Conservation (phyloP, 64 coral and sea anemone species). For the Hydrozoanthus tunicans region DNA sequence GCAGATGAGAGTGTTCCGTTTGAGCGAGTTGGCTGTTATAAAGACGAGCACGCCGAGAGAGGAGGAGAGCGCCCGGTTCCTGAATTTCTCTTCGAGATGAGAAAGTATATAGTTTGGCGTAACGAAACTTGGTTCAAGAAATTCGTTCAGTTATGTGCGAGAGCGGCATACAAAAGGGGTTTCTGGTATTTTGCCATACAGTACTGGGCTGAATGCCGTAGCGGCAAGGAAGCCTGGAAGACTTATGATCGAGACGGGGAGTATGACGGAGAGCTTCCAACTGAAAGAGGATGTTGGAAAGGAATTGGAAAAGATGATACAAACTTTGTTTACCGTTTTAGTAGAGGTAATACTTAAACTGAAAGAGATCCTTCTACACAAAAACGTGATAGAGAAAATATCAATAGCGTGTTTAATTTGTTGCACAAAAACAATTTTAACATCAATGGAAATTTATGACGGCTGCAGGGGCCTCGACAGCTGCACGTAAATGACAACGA, state of each 20-base stretch:
- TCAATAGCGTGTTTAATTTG: too few relatives aligned
- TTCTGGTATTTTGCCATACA: constrained; percentile 51
- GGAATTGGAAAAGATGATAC: constrained; percentile 24
- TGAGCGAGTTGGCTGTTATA: constrained; percentile 33
- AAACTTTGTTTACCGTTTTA: constrained; percentile 30
- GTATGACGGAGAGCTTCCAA: neutral
- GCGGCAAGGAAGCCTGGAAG: constrained; percentile 6
- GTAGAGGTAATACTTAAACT: neutral
- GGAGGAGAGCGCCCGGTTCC: neutral
- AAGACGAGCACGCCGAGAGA: neutral
- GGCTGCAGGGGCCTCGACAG: too few relatives aligned
- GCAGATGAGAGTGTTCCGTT: neutral
- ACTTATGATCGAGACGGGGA: constrained; percentile 23
- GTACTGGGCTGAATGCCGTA: constrained; percentile 24
- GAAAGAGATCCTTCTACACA: neutral
- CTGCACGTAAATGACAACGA: too few relatives aligned
- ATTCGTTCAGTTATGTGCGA: constrained; percentile 14
- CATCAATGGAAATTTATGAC: too few relatives aligned
- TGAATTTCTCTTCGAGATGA: neutral
- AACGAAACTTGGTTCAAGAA: neutral
- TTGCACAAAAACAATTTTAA: too few relatives aligned
- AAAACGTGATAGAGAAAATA: too few relatives aligned
- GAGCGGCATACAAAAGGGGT: neutral
- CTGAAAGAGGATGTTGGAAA: neutral
- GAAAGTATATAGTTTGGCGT: neutral